phyloP scores from a whole-genome alignment of 2,797 vertebrate genomes.

The Typhlichthys eigenmanni region DNA sequence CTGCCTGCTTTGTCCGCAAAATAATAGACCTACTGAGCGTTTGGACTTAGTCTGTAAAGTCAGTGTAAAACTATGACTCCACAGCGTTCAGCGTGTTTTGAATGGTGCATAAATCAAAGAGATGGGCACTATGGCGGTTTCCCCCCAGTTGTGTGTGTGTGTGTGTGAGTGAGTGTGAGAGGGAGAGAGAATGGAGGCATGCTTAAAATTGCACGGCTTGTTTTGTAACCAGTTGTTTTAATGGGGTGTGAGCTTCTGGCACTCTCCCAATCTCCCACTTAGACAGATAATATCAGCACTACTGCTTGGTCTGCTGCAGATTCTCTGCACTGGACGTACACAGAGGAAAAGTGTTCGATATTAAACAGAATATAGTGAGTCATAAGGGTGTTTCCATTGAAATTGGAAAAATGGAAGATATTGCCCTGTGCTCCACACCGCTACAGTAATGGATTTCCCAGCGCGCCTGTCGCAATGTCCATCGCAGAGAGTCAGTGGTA shows the following conservation, averaged over 20 bases:
- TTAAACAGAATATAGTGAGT: constrained; percentile 57
- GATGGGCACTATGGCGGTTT: constrained; percentile 53
- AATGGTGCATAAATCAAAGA: constrained; percentile 65
- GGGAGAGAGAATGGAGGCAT: constrained; percentile 2
- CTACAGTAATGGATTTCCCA: constrained; percentile 61
- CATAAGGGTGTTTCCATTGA: constrained; percentile 59
- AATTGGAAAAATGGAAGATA: constrained; percentile 54
- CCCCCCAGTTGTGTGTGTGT: background rate
- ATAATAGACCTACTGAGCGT: constrained; percentile 62
- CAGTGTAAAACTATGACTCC: constrained; percentile 64
- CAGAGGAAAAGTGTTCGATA: constrained; percentile 69
- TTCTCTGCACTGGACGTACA: constrained; percentile 44
- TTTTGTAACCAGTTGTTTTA: constrained; percentile 55
- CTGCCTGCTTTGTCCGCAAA: constrained; percentile 51
- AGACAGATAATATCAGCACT: constrained; percentile 58
- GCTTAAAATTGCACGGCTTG: constrained; percentile 47
- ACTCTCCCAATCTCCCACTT: constrained; percentile 36
- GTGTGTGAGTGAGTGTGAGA: no score
- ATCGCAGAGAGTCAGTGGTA: constrained; percentile 35
- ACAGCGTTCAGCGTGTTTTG: constrained; percentile 52
- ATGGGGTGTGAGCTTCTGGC: constrained; percentile 51
- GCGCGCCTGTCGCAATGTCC: constrained; percentile 40
- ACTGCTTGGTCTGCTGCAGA: constrained; percentile 31
- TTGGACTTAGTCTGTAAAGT: constrained; percentile 55
- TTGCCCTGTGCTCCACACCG: constrained; percentile 24